Evolutionary conservation across 2,113 vertebrate genomes (phyloP).

Genomic region (Otis tarda): DNA sequence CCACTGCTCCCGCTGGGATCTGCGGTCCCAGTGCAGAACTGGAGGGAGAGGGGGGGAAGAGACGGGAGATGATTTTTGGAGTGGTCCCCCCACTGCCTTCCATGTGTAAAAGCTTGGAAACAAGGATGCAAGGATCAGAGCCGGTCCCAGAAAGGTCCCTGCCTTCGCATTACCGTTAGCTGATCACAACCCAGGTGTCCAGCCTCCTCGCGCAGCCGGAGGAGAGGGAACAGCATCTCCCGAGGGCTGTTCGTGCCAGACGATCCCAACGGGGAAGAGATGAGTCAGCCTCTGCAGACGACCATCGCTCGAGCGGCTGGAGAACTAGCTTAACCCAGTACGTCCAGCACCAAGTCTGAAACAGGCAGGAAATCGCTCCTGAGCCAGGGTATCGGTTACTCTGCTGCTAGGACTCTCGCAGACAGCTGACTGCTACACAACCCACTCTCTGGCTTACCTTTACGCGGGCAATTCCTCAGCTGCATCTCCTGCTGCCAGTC

Average conservation of each 20-base stretch:
- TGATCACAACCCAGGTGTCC: neutral
- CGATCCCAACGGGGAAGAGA: neutral
- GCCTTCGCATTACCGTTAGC: rapidly evolving
- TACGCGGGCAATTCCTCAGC: neutral
- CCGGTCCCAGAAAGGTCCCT: neutral
- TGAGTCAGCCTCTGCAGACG: neutral
- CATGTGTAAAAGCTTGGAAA: rapidly evolving
- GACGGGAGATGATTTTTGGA: neutral
- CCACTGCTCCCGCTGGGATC: neutral
- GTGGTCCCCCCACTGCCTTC: neutral
- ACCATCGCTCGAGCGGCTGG: neutral
- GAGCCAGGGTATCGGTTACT: neutral
- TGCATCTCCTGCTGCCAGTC: neutral
- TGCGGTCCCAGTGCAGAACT: neutral
- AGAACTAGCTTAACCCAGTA: neutral
- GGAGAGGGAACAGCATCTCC: neutral
- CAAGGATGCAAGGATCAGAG: rapidly evolving
- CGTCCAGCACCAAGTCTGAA: neutral
- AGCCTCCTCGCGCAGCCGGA: neutral
- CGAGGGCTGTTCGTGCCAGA: neutral
- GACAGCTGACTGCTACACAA: no score
- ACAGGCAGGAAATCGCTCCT: neutral
- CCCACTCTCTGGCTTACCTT: neutral
- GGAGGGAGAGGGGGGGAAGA: neutral
- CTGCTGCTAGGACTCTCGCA: neutral